These are phyloP conservation scores for Drosophila rhopaloa DNA, from an alignment of 1,140 invertebrate genomes.

Conservation along the genomic window DNA sequence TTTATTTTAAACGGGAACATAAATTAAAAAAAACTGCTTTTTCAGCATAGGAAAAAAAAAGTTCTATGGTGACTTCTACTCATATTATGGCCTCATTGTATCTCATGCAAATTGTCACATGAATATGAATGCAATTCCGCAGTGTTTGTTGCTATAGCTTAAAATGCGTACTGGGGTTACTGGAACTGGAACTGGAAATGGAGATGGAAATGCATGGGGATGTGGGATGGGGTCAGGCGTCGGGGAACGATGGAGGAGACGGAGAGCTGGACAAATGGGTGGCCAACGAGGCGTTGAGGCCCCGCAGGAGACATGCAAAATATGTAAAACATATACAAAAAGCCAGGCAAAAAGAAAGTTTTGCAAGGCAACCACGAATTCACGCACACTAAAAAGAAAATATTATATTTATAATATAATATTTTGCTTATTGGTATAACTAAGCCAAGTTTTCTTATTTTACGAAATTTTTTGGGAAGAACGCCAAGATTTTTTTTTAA, in stretches of 20 bases:
- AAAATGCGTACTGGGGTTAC: conserved; percentile 39
- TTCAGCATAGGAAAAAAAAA: conserved; percentile 29
- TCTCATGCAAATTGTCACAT: conserved; percentile 54
- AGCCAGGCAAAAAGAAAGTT: conserved; percentile 13
- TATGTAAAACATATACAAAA: conserved; percentile 32
- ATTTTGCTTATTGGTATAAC: too few relatives aligned
- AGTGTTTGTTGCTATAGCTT: conserved; percentile 26
- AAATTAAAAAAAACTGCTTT: conserved; percentile 45
- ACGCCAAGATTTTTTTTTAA: too few relatives aligned
- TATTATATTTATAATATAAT: neutral
- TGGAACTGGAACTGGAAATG: conserved; percentile 36
- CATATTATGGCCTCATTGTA: conserved; percentile 50
- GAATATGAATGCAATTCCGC: conserved; percentile 48
- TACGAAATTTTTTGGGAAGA: too few relatives aligned
- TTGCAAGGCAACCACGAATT: neutral
- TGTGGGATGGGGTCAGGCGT: conserved; percentile 5
- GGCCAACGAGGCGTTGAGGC: conserved; percentile 38
- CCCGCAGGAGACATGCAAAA: conserved; percentile 47
- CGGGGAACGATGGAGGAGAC: neutral
- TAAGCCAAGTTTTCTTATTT: too few relatives aligned
- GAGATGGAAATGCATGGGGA: conserved; percentile 2
- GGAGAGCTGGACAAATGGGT: conserved; percentile 42
- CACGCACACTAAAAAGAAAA: conserved; percentile 7
- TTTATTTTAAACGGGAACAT: conserved; percentile 37
- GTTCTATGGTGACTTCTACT: conserved; percentile 38